Conservation (phyloP, 2,113 vertebrate genomes). For the Eulacestoma nigropectus region DNA sequence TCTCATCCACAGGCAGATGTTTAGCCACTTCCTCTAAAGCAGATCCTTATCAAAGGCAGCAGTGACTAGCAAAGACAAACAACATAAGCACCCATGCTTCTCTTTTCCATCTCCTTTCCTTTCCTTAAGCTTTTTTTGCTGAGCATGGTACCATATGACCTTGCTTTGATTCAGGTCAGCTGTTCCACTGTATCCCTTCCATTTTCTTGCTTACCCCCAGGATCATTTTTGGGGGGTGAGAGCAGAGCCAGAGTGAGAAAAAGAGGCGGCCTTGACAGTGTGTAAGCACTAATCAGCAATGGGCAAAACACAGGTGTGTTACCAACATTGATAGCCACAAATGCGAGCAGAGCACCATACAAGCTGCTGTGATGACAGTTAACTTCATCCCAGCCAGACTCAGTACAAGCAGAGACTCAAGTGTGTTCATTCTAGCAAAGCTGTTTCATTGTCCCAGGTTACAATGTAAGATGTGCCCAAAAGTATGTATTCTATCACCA, state of each 20-base stretch:
- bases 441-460: no score
- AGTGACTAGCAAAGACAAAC: background rate
- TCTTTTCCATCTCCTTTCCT: background rate
- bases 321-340: background rate
- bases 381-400: background rate
- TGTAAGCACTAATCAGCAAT: background rate
- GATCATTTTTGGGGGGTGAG: accelerated
- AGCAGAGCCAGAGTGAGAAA: background rate
- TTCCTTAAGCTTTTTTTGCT: background rate
- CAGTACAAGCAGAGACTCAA: background rate
- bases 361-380: background rate
- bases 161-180: background rate
- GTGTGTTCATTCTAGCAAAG: background rate
- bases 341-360: background rate
- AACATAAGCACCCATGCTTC: background rate
- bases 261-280: background rate
- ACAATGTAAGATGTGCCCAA: no score
- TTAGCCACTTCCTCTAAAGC: background rate
- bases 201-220: background rate
- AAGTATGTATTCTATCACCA: no score
- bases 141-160: background rate
- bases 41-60: background rate
- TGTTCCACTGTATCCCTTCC: background rate
- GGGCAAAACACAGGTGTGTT: background rate
- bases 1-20: background rate